A percentile compares a stretch with the other conserved stretches of the same genome.
Conservation (phyloP, 2,888 invertebrate genomes). For the Myathropa florea region DNA sequence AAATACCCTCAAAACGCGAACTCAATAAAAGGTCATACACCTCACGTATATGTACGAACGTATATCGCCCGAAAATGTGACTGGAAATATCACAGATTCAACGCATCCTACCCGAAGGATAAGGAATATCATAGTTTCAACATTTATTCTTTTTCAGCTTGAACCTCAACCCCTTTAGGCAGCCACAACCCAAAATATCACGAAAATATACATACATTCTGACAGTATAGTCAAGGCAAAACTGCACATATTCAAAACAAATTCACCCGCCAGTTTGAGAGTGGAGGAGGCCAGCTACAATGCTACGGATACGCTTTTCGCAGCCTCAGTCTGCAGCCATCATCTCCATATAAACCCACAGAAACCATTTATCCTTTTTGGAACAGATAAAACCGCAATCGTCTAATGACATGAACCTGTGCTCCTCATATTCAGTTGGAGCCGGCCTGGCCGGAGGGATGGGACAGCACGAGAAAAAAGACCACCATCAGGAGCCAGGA, state of each 20-base stretch:
- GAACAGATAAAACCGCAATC: constrained; percentile 71
- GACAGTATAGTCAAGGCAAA: neutral
- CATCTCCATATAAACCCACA: constrained; percentile 68
- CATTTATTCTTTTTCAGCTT: neutral
- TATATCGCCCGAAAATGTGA: neutral
- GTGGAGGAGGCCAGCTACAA: neutral
- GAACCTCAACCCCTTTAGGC: neutral
- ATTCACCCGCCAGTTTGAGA: neutral
- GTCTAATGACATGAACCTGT: constrained; percentile 70
- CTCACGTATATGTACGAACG: neutral
- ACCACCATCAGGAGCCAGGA: constrained; percentile 17
- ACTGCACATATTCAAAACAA: neutral
- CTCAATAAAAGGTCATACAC: neutral
- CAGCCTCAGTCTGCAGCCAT: constrained; percentile 41
- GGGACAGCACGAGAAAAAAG: constrained; percentile 7
- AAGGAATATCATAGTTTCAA: neutral
- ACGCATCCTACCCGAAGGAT: neutral
- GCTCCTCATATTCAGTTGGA: constrained; percentile 52
- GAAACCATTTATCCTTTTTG: constrained; percentile 69
- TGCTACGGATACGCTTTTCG: constrained; percentile 9
- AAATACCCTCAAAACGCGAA: neutral
- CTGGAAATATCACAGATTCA: neutral
- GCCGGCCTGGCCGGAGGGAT: neutral
- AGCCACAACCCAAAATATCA: neutral
- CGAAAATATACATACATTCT: neutral